A percentile compares a stretch with the other conserved stretches of the same genome.
Evolutionary conservation across 2,888 invertebrate genomes (phyloP).

Genomic region (Ochropacha duplaris): DNA sequence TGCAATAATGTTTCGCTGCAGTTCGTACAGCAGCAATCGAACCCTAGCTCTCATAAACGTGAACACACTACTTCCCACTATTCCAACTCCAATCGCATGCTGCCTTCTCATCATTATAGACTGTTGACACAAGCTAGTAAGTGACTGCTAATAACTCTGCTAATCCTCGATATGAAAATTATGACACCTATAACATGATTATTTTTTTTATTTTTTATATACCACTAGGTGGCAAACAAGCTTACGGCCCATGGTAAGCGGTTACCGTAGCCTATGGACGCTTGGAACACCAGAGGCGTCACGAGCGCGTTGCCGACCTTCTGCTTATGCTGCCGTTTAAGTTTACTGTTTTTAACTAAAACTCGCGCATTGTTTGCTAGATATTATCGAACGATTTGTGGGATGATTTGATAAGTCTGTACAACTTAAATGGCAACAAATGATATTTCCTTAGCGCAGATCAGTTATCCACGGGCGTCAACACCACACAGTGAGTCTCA

Average conservation of each 20-base stretch:
- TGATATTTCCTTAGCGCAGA: slow-evolving; percentile 61
- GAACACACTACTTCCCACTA: slow-evolving; percentile 61
- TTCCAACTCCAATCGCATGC: slow-evolving; percentile 60
- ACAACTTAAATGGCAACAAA: neutral
- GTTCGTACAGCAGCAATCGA: slow-evolving; percentile 53
- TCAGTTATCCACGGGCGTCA: slow-evolving; percentile 79
- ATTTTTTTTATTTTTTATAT: slow-evolving; percentile 5
- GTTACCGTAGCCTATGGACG: no score
- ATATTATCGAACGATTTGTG: no score
- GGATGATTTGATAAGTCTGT: no score
- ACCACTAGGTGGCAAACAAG: no score
- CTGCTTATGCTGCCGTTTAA: neutral
- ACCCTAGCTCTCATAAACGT: slow-evolving; percentile 53
- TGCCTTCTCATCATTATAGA: slow-evolving; percentile 66
- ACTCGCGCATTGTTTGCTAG: no score
- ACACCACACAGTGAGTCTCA: slow-evolving; percentile 77
- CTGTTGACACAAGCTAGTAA: slow-evolving; percentile 70
- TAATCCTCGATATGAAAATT: no score
- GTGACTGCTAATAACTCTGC: slow-evolving; percentile 28
- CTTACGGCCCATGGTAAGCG: no score
- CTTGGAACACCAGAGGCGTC: no score
- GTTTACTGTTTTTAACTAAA: no score
- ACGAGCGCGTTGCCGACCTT: no score
- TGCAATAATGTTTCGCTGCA: slow-evolving; percentile 60
- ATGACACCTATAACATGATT: neutral